A percentile compares a stretch with the other conserved stretches of the same genome.
These are phyloP conservation scores for Ifrita kowaldi DNA, from an alignment of 2,113 vertebrate species.

Conservation along the genomic window DNA sequence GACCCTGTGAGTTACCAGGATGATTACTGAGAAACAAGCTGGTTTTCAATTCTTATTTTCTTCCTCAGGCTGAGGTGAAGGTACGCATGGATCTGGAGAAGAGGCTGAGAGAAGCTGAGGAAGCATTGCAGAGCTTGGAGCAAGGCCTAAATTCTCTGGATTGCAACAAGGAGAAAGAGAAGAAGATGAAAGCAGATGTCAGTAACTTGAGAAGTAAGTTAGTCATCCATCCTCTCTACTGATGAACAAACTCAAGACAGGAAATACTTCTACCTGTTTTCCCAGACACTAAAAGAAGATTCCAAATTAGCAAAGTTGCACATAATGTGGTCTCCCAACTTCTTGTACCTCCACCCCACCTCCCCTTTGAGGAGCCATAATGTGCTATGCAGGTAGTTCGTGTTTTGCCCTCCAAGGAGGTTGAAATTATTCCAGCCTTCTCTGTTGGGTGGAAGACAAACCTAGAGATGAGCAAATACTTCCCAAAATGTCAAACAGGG, in stretches of 20 bases:
- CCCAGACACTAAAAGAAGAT: not conserved
- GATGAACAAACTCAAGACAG: not conserved
- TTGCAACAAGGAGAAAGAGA: constrained; percentile 84
- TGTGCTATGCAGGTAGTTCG: not conserved
- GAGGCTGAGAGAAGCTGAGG: constrained; percentile 86
- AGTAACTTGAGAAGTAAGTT: constrained; percentile 89
- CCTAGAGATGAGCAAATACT: not conserved
- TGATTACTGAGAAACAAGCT: not conserved
- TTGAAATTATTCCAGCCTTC: not conserved
- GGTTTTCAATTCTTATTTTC: not conserved
- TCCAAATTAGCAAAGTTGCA: not conserved
- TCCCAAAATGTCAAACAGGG: not conserved
- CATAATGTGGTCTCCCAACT: not conserved
- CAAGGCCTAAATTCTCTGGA: constrained; percentile 85
- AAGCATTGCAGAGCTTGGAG: constrained; percentile 87
- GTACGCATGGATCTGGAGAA: constrained; percentile 88
- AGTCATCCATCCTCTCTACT: not conserved
- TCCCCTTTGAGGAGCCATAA: not conserved
- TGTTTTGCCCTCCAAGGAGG: not conserved
- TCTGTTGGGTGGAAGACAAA: not conserved
- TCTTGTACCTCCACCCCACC: not conserved
- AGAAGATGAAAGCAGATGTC: constrained; percentile 93
- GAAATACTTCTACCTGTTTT: not conserved
- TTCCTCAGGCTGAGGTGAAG: constrained; percentile 85
- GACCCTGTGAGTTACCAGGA: not conserved